Evolutionary conservation across 2,113 vertebrate species (phyloP).

Genomic region (Macrotis lagotis): DNA sequence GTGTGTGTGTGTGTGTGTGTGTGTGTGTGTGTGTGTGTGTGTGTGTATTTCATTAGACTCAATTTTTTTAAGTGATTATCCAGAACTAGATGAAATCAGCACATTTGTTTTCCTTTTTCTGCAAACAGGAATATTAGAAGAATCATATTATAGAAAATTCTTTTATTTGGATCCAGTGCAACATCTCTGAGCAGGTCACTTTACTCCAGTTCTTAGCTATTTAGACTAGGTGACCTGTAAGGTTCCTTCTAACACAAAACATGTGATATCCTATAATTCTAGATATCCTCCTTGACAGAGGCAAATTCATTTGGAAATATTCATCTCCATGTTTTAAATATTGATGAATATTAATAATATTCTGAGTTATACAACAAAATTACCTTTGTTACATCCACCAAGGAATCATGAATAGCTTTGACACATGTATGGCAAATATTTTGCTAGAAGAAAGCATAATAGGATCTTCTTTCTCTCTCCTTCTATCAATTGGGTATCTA

Average conservation of each 20-base stretch:
- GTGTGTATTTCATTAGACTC: background rate
- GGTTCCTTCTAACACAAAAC: background rate
- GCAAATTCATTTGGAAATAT: too few species aligned
- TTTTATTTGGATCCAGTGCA: background rate
- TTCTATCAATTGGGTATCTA: background rate
- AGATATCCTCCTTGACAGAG: background rate
- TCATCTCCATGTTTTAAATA: background rate
- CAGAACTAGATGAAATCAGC: background rate
- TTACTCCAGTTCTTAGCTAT: background rate
- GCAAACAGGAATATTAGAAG: background rate
- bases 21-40: too few species aligned
- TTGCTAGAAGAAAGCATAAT: background rate
- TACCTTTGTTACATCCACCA: background rate
- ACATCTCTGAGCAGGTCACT: background rate
- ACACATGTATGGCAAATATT: background rate
- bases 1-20: too few species aligned
- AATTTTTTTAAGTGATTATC: background rate
- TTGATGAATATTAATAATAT: background rate
- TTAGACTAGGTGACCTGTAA: background rate
- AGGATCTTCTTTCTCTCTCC: background rate
- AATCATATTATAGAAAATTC: background rate
- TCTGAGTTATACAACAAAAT: background rate
- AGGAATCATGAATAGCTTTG: background rate
- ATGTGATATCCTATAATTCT: background rate
- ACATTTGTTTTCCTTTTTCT: background rate